Evolutionary conservation across 2,888 invertebrate genomes (phyloP).

Genomic region (Sphaerophoria rueppellii): DNA sequence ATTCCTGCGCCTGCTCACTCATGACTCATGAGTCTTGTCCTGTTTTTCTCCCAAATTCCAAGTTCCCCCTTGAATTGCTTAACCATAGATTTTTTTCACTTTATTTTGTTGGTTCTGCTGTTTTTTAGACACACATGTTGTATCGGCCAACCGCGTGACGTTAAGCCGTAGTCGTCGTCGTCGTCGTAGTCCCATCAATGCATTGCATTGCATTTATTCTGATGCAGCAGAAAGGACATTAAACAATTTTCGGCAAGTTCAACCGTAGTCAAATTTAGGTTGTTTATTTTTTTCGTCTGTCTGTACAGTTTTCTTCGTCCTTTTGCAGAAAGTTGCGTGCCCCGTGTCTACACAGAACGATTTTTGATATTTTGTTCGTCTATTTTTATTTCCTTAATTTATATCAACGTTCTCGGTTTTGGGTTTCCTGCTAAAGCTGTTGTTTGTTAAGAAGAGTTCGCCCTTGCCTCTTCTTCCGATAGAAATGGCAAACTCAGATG

Average conservation of each 20-base stretch:
- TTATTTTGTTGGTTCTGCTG: no score
- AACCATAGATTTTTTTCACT: no score
- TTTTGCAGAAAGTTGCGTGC: slow-evolving; percentile 40
- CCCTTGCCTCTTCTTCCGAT: neutral
- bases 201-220: slow-evolving; percentile 32
- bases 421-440: neutral
- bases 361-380: slow-evolving; percentile 29
- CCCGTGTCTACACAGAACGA: slow-evolving; percentile 30
- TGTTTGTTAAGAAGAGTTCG: neutral
- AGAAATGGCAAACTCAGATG: neutral
- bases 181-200: slow-evolving; percentile 37
- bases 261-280: slow-evolving; percentile 9
- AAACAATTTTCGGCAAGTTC: slow-evolving; percentile 20
- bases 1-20: no score
- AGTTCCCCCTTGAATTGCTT: no score
- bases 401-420: neutral
- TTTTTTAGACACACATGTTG: no score
- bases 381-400: neutral
- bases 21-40: no score
- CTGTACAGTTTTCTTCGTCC: slow-evolving; percentile 51
- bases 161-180: neutral
- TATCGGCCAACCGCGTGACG: slow-evolving; percentile 50
- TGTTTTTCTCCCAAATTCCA: no score
- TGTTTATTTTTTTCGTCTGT: slow-evolving; percentile 29
- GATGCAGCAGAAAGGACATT: slow-evolving; percentile 36